Evolutionary conservation across 2,797 vertebrate species (phyloP).

Genomic region (Protonibea diacanthus): DNA sequence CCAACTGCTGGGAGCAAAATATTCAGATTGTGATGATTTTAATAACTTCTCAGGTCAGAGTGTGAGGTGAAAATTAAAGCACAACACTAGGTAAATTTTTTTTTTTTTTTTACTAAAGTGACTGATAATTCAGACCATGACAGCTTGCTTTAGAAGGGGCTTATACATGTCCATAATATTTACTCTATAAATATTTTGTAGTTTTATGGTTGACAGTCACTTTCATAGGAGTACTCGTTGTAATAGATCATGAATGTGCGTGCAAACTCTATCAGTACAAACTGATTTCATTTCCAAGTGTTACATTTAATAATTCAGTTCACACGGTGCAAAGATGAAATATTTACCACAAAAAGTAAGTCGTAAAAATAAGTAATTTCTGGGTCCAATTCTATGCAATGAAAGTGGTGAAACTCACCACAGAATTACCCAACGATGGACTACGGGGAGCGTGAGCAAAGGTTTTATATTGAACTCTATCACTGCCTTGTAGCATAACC

Average conservation of each 20-base stretch:
- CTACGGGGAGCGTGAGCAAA: background rate
- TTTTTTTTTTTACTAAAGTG: too few species aligned
- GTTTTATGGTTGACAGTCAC: background rate
- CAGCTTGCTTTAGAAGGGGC: too few species aligned
- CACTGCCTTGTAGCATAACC: conserved; percentile 15
- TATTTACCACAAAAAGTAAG: conserved; percentile 18
- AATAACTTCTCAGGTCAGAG: background rate
- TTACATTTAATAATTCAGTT: conserved; percentile 19
- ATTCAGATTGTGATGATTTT: conserved; percentile 1
- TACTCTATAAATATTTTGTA: background rate
- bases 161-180: background rate
- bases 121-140: background rate
- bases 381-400: conserved; percentile 1
- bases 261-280: background rate
- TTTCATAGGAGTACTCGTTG: background rate
- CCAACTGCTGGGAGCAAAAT: background rate
- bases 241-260: background rate
- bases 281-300: background rate
- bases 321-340: conserved; percentile 2
- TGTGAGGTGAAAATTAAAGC: background rate
- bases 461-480: conserved; percentile 6
- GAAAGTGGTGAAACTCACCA: conserved; percentile 18
- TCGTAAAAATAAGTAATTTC: conserved; percentile 23
- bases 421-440: background rate
- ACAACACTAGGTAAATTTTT: too few species aligned